Evolutionary conservation across 2,113 vertebrate genomes (phyloP), one percentile per base, ranked within the genome.

Genomic region (Spermophilus dauricus): DNA sequence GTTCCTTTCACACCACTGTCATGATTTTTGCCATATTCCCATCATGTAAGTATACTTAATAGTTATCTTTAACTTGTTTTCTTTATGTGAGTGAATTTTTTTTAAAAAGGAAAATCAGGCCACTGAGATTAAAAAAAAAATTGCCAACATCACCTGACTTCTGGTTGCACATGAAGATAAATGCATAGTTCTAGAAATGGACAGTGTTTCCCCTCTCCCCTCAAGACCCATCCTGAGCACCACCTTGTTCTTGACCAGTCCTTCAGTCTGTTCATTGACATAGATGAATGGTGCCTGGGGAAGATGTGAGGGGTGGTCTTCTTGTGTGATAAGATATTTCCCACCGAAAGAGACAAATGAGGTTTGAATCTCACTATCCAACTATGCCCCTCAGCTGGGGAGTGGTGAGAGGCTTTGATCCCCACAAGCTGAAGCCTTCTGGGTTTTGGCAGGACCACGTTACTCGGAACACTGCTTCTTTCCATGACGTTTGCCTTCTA

Each of bases 401-500:
- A 17, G 5, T 1, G 24, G 65, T 14, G 11, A 20, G 76, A 24
- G 11, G 56, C 13, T 77, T 75, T 56, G 56, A n/a, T 48, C 61
- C 76, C 72, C 32, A 2, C 34, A 45, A 30, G 80, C 56, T 22
- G n/a, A 3, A 30, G 84, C 91, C 91, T 53, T 82, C 65, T 17
- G 87, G 14, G 20, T 48, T 80, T 34, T 51, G 16, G 5, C 45
- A 51, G 77, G 91, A 61, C 94, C 8, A 0, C 56, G 30, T 70
- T 20, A 24, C 91, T 75, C 26, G 53, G 65, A 90, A 56, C 32
- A 8, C 75, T 3, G 81, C 93, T 96, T 91, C 95, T 77, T 81
- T 87, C 92, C 92, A 0, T 82, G 96, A 92, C 90, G 90, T 93
- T 92, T 86, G 96, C 83, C 92, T 85, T 34, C 96, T 96, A 93